Evolutionary conservation across 2,113 vertebrate species (phyloP), one percentile per base, ranked within the genome.

Genomic region (Sturnira hondurensis): DNA sequence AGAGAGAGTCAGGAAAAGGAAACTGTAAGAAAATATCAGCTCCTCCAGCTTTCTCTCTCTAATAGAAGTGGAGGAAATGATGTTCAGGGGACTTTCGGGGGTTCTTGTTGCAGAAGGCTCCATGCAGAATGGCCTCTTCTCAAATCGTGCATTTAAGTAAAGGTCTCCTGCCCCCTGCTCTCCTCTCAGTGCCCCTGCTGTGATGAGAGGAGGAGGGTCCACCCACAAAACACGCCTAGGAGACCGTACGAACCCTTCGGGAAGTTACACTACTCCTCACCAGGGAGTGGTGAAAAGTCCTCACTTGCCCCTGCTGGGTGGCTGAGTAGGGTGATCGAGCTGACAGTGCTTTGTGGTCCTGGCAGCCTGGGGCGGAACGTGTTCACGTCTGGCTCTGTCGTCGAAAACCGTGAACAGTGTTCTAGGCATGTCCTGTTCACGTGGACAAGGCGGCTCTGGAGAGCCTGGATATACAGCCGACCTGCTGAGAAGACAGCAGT

Each of bases 1-100:
- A 92, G 98, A 97, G 95, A 94, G 92, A 70, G 36, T 96, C 96
- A 97, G 97, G 96, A 96, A 97, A 97, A 98, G 98, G 97, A 98
- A 98, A 94, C 96, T 67, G 76, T 96, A 86, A 97, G 96, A 98
- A 98, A 97, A 92, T 96, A 63, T 73, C 33, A 96, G 95, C 96
- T 96, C 94, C 43, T 97, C 76, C 47, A 93, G 84, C 97, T 9
- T 91, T 92, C 86, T 43, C 22, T 20, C 41, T 68, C 65, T 50
- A 86, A 68, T 28, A 13, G 65, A 93, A 96, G 90, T 86, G 17
- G 82, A 96, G 97, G 96, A 98, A 98, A 96, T 96, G 0, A 61
- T 71, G 78, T 86, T 96, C 63, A 76, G 90, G 68, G 54, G 90
- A 95, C 97, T 97, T 67, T 70, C 89, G 89, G 84, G 86, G 47